Conservation (phyloP, 2,888 invertebrate species). For the Deilephila elpenor region DNA sequence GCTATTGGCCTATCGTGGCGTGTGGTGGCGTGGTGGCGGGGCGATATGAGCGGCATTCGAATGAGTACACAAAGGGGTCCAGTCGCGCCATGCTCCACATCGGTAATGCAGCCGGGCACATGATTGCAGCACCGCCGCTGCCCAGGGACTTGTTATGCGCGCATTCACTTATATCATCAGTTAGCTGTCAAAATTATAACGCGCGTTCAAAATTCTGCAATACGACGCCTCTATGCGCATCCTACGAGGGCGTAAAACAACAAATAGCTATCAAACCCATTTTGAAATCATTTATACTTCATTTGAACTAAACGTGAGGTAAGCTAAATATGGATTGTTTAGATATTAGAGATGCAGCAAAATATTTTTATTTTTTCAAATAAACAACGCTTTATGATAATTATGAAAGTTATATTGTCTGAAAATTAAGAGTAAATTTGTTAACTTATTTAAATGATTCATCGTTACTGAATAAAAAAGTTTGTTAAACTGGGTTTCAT, state of each 20-base stretch:
- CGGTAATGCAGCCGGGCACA: constrained; percentile 70
- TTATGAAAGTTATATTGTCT: no score
- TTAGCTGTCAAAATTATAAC: constrained; percentile 38
- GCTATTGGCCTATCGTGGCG: constrained; percentile 74
- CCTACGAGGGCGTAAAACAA: neutral
- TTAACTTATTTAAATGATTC: neutral
- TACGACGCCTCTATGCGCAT: neutral
- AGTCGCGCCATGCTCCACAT: constrained; percentile 56
- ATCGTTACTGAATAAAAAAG: neutral
- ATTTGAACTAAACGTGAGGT: neutral
- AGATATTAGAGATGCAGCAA: no score
- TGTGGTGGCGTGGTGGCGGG: constrained; percentile 53
- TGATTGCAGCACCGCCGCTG: constrained; percentile 63
- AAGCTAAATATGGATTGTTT: no score
- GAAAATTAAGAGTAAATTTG: neutral
- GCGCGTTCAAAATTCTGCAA: neutral
- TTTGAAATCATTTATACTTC: neutral
- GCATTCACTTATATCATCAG: constrained; percentile 35
- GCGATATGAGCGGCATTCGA: constrained; percentile 79
- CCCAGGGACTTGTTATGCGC: constrained; percentile 48
- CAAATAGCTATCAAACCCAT: neutral
- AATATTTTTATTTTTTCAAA: no score
- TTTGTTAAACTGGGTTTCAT: neutral
- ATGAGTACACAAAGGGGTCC: constrained; percentile 77
- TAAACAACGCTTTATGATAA: no score